Evolutionary conservation across 2,113 vertebrate species (phyloP).

Genomic region (Perognathus longimembris): DNA sequence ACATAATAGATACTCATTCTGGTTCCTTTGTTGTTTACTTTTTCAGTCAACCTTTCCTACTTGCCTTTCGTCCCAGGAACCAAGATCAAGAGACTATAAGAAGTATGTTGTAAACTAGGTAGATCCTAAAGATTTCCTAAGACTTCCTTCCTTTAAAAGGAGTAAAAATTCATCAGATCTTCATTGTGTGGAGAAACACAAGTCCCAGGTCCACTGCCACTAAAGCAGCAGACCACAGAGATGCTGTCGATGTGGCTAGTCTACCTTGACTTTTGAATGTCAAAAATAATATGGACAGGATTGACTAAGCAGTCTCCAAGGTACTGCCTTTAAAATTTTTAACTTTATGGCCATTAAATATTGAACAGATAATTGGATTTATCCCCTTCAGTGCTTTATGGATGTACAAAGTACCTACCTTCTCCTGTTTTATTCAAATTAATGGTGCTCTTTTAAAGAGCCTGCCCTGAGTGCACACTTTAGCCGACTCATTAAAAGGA

Average conservation of each 20-base stretch:
- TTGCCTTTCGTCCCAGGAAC: slow-evolving; percentile 29
- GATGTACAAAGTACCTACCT: slow-evolving; percentile 69
- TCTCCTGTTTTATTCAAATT: slow-evolving; percentile 42
- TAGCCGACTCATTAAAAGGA: slow-evolving; percentile 64
- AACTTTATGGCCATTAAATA: slow-evolving; percentile 73
- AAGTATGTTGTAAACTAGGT: not conserved
- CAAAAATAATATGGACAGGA: slow-evolving; percentile 81
- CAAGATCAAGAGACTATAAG: slow-evolving; percentile 26
- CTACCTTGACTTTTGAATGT: slow-evolving; percentile 81
- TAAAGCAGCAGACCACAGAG: not conserved
- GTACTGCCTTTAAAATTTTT: slow-evolving; percentile 73
- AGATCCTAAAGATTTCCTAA: not conserved
- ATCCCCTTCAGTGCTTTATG: slow-evolving; percentile 66
- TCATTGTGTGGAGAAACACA: slow-evolving; percentile 30
- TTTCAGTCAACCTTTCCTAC: not conserved
- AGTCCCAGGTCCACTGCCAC: slow-evolving; percentile 43
- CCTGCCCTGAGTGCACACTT: not conserved
- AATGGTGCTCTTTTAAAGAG: slow-evolving; percentile 54
- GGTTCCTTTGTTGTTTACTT: not conserved
- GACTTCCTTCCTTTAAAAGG: not conserved
- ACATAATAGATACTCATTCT: slow-evolving; percentile 28
- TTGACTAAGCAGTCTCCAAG: slow-evolving; percentile 81
- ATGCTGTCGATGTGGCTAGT: slow-evolving; percentile 53
- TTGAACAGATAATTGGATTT: slow-evolving; percentile 53
- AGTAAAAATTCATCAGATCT: not conserved